Percentiles rank a stretch among this genome's conserved stretches.
Conservation (phyloP, 2,888 invertebrate genomes). For the Antheraea yamamai region DNA sequence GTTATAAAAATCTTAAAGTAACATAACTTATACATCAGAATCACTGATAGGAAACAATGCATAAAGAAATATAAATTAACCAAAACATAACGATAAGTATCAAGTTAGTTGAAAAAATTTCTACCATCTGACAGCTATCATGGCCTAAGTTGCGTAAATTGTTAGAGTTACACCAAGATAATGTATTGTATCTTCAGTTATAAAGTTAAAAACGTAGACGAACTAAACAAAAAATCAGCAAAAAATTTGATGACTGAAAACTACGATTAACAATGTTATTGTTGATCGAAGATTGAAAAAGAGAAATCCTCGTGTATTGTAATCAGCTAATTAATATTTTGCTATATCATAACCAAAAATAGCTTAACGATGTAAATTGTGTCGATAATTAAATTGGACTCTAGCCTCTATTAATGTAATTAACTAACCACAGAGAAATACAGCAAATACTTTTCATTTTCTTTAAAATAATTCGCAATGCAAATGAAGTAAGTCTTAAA, state of each 20-base stretch:
- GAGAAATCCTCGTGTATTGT: not conserved
- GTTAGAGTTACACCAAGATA: not conserved
- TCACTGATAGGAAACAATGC: too few species aligned
- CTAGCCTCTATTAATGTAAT: conserved; percentile 18
- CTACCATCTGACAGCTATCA: too few species aligned
- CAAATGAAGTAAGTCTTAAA: conserved; percentile 10
- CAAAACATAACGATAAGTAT: too few species aligned
- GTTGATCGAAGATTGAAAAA: too few species aligned
- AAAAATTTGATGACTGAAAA: not conserved
- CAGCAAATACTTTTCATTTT: conserved; percentile 21
- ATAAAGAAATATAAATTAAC: too few species aligned
- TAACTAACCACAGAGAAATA: conserved; percentile 19
- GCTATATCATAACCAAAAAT: not conserved
- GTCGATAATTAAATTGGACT: not conserved
- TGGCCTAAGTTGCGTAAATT: not conserved
- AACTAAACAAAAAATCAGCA: not conserved
- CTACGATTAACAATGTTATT: too few species aligned
- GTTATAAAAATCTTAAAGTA: too few species aligned
- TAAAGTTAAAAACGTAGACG: not conserved
- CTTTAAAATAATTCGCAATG: conserved; percentile 5
- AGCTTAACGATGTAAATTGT: not conserved
- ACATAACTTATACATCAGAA: too few species aligned
- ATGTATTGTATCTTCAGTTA: not conserved
- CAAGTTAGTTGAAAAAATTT: too few species aligned
- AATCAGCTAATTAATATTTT: too few species aligned